Base-by-base conservation (phyloP, 2,113 vertebrate species). In the Oceanites oceanicus region DNA sequence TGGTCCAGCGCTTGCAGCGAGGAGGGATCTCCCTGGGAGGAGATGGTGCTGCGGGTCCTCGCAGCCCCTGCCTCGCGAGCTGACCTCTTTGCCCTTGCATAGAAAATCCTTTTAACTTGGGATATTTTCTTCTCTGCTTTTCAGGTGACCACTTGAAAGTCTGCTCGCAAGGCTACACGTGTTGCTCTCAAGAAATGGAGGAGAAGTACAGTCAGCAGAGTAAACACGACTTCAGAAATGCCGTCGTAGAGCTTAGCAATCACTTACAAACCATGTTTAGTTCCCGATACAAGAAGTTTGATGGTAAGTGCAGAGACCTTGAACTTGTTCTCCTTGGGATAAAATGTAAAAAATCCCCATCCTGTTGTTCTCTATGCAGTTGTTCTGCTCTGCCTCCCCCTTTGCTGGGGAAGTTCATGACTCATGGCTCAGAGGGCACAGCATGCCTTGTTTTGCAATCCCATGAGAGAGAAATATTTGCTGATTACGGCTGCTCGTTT, bases 161-260 rank as follows among this genome's bases (percentile, higher is more conserved):
- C 87, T 99, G 99, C 97, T 98, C 99, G 0, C 99, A 99, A 97
- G 98, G 98, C 89, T 99, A 98, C 98, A 99, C 99, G 7, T 99
- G 99, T 98, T 99, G 99, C 97, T 99, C 99, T n/a, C 97, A 98
- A 97, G 99, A 99, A 95, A 99, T 99, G 99, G 99, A 99, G 94
- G 99, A 99, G 97, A 99, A 99, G 94, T 98, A 99, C 94, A 98
- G 98, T 86, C 98, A 99, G 94, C 99, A 99, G 97, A 99, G 99
- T 95, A 99, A 98, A 97, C 98, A 98, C 0, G 99, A 99, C 97
- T 99, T 99, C 97, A 99, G 98, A 97, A 99, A 97, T 0, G 99
- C 99, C 0, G 98, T 99, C 2, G 96, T 96, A 13, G 99, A 98
- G 88, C 98, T 99, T 68, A 99, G 99, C 98, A 98, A 98, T 97